Base-by-base conservation (phyloP, 2,113 vertebrate species). In the Charina bottae region DNA sequence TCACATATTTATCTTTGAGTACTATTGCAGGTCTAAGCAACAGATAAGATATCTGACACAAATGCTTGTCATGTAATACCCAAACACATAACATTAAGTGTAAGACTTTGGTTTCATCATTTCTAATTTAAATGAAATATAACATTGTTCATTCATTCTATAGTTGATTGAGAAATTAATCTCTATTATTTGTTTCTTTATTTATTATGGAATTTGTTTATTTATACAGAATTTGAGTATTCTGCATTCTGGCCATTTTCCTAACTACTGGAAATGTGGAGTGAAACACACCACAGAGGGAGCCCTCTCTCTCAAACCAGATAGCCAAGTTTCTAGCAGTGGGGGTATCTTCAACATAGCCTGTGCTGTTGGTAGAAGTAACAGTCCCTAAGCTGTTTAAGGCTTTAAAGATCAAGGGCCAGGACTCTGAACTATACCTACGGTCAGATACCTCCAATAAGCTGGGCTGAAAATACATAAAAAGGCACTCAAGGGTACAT, bases 111-210 rank as follows among this genome's bases (percentile, higher is more conserved):
- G 9, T 84, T 60, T 12, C 21, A 23, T 90, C 37, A 91, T 83
- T 89, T 92, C 56, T 89, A 64, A 85, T 84, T 54, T 68, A 87
- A 78, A 78, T 87, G 33, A 78, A 91, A 78, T 26, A 59, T 54
- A 90, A n/a, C 4, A 12, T 68, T 37, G 23, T 9, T 24, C 28
- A 12, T 60, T 59, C 13, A 15, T 2, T 37, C 21, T 83, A 8
- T 7, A 26, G 3, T 58, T 6, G 28, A 91, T 42, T 68, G 90
- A 55, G 24, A 87, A n/a, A 86, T 55, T 26, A 2, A 37, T 90
- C 42, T 84, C n/a, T 86, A 64, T 84, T 26, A 11, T 49, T 64
- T 86, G 85, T 28, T 87, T 1, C 4, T 72, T 26, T 37, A 59
- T 68, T 37, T 68, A 21, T n/a, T 68, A 28, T n/a, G 62, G 26